A percentile compares a stretch with the other conserved stretches of the same genome.
Conservation (phyloP, 2,888 invertebrate species). For the Omphaloscelis lunosa region DNA sequence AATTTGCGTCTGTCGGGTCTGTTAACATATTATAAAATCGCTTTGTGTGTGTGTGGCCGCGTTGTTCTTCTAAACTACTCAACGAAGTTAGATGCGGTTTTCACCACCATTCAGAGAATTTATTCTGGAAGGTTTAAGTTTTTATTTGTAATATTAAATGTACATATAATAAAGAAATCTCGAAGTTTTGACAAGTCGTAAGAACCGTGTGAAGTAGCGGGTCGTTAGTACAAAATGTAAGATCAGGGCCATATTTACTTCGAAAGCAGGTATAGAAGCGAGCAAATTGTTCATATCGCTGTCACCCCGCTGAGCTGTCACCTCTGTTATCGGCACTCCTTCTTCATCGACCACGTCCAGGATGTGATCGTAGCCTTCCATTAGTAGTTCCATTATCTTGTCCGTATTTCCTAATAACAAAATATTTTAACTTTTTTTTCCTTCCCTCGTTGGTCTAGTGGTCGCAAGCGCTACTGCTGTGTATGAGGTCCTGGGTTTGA, state of each 20-base stretch:
- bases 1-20: no score
- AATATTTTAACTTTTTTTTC: no score
- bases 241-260: slow-evolving; percentile 88
- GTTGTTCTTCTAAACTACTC: neutral
- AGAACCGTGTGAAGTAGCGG: neutral
- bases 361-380: slow-evolving; percentile 97
- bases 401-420: slow-evolving; percentile 81
- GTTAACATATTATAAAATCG: neutral
- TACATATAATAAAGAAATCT: neutral
- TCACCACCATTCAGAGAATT: neutral
- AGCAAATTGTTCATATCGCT: slow-evolving; percentile 93
- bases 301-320: slow-evolving; percentile 93
- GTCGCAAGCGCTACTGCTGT: no score
- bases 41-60: neutral
- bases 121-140: no score
- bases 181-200: neutral
- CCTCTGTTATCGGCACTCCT: slow-evolving; percentile 92
- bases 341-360: slow-evolving; percentile 94
- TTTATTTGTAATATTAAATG: no score
- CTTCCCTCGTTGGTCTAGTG: no score
- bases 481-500: no score
- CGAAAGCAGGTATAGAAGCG: slow-evolving; percentile 93
- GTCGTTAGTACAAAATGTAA: neutral
- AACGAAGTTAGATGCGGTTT: neutral
- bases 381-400: slow-evolving; percentile 91